A percentile compares a stretch with the other conserved stretches of the same genome.
Evolutionary conservation across 2,113 vertebrate species (phyloP).

Genomic region (Neomonachus schauinslandi): DNA sequence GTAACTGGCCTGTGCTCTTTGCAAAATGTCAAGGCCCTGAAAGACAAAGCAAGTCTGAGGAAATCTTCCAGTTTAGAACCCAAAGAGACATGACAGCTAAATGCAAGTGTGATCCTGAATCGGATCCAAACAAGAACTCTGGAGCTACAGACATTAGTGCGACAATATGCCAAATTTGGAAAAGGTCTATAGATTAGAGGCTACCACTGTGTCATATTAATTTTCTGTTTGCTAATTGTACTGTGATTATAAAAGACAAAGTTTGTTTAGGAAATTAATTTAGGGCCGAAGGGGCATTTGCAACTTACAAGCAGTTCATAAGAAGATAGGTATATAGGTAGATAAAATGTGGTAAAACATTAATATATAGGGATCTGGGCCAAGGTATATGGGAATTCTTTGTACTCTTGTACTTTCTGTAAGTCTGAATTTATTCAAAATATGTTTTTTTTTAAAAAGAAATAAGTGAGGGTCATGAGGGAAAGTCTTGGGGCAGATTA

Average conservation of each 20-base stretch:
- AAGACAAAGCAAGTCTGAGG: neutral
- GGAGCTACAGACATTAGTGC: neutral
- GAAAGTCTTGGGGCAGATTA: neutral
- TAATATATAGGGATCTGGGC: neutral
- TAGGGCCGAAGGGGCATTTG: neutral
- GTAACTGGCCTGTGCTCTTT: neutral
- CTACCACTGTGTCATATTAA: neutral
- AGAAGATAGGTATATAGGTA: neutral
- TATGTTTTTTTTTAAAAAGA: neutral
- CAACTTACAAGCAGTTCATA: neutral
- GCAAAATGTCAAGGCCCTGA: neutral
- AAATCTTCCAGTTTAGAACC: neutral
- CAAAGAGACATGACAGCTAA: neutral
- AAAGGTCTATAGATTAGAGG: neutral
- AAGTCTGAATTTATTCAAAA: slow-evolving; percentile 7
- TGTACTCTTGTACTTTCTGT: neutral
- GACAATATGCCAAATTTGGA: neutral
- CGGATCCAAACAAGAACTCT: neutral
- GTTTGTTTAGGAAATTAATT: neutral
- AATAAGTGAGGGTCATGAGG: neutral
- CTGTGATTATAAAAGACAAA: neutral
- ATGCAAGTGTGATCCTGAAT: neutral
- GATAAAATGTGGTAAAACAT: neutral
- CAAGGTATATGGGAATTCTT: neutral
- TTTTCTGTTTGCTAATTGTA: neutral